A percentile compares a stretch with the other conserved stretches of the same genome.
phyloP scores from a whole-genome alignment of 2,888 invertebrate species.

The Drosophila yooni region DNA sequence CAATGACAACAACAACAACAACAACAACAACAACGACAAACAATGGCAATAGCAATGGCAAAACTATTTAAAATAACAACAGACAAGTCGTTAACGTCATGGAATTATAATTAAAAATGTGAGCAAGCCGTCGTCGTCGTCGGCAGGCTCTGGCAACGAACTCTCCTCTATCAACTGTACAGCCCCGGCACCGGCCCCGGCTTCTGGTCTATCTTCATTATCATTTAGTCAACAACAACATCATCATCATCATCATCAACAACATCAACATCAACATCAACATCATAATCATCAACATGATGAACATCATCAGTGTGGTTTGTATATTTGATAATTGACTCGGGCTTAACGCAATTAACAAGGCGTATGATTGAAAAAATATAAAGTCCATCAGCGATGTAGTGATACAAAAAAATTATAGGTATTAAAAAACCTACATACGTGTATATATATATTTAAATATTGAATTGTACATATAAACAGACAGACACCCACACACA shows the following conservation, averaged over 20 bases:
- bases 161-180: slow-evolving; percentile 23
- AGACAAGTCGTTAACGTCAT: slow-evolving; percentile 59
- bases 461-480: slow-evolving; percentile 34
- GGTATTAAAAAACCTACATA: background rate
- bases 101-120: slow-evolving; percentile 68
- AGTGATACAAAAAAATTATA: slow-evolving; percentile 32
- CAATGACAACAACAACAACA: background rate
- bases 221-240: background rate
- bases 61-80: slow-evolving; percentile 52
- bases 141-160: slow-evolving; percentile 47
- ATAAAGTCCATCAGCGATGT: slow-evolving; percentile 32
- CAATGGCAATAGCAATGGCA: slow-evolving; percentile 45
- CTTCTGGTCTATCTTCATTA: slow-evolving; percentile 1
- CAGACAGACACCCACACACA: background rate
- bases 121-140: slow-evolving; percentile 34
- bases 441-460: slow-evolving; percentile 8
- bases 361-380: slow-evolving; percentile 55
- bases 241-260: slow-evolving; percentile 6
- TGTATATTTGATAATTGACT: slow-evolving; percentile 70
- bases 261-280: slow-evolving; percentile 6
- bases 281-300: slow-evolving; percentile 18
- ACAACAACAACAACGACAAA: slow-evolving; percentile 10
- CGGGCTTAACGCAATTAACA: slow-evolving; percentile 71
- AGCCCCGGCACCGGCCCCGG: background rate
- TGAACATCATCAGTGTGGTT: slow-evolving; percentile 22